Evolutionary conservation across 2,888 invertebrate genomes (phyloP).

Genomic region (Sepioteuthis lessoniana): DNA sequence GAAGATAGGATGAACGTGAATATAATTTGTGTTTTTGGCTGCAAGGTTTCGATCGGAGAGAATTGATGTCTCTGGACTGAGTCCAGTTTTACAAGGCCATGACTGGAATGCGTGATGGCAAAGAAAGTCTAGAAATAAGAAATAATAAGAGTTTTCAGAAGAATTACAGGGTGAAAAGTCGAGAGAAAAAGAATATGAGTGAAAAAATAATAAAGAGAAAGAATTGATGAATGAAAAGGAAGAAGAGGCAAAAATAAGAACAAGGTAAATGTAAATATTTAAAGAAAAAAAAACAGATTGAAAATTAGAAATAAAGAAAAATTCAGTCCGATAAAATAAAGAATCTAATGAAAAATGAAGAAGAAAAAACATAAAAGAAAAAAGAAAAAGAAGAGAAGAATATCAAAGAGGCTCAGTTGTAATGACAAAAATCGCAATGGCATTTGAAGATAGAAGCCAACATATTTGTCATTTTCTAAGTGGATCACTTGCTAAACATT

Average conservation of each 20-base stretch:
- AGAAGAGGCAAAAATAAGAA: neutral
- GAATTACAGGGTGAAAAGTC: neutral
- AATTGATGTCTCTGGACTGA: conserved; percentile 14
- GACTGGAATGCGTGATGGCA: conserved; percentile 11
- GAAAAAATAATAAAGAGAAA: neutral
- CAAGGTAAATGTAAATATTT: neutral
- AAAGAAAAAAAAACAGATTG: too few species aligned
- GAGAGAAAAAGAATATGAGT: neutral
- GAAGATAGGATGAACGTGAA: neutral
- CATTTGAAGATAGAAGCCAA: too few species aligned
- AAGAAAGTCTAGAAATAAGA: neutral
- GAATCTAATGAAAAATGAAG: too few species aligned
- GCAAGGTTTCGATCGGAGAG: neutral
- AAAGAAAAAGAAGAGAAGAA: too few species aligned
- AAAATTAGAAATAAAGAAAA: too few species aligned
- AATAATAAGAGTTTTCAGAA: neutral
- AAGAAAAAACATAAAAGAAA: too few species aligned
- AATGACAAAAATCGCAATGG: too few species aligned
- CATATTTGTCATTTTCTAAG: too few species aligned
- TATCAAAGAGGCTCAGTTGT: too few species aligned
- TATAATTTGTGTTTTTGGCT: conserved; percentile 33
- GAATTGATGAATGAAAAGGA: neutral
- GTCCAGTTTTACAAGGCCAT: neutral
- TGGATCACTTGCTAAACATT: too few species aligned
- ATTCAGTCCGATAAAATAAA: too few species aligned